Evolutionary conservation across 1,140 invertebrate species (phyloP).

Genomic region (Micrasema longulum): DNA sequence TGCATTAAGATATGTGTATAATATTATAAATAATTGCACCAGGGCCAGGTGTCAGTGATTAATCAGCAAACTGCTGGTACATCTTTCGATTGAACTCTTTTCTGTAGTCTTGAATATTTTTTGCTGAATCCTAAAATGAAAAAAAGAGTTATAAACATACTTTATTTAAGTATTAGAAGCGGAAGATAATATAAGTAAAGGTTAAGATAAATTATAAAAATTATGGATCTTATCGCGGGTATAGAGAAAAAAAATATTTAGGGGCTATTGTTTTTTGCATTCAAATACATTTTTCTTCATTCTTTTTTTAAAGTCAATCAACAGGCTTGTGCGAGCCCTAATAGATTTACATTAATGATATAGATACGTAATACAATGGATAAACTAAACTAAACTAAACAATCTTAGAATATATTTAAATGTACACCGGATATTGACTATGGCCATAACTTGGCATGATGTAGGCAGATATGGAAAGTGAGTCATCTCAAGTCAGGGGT

Average conservation of each 20-base stretch:
- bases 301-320: not conserved
- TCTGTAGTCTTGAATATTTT: constrained; percentile 52
- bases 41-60: too few relatives aligned
- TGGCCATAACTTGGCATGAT: too few relatives aligned
- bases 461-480: too few relatives aligned
- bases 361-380: too few relatives aligned
- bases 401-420: too few relatives aligned
- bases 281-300: not conserved
- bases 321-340: not conserved
- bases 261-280: not conserved
- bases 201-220: not conserved
- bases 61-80: constrained; percentile 51
- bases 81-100: constrained; percentile 49
- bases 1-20: too few relatives aligned
- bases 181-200: not conserved
- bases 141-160: not conserved
- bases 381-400: too few relatives aligned
- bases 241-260: not conserved
- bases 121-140: constrained; percentile 51
- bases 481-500: too few relatives aligned
- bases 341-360: too few relatives aligned
- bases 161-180: not conserved
- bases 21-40: too few relatives aligned
- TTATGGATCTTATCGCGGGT: not conserved
- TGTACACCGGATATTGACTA: too few relatives aligned